Evolutionary conservation across 2,797 vertebrate species (phyloP).

Genomic region (Aulostomus chinensis): DNA sequence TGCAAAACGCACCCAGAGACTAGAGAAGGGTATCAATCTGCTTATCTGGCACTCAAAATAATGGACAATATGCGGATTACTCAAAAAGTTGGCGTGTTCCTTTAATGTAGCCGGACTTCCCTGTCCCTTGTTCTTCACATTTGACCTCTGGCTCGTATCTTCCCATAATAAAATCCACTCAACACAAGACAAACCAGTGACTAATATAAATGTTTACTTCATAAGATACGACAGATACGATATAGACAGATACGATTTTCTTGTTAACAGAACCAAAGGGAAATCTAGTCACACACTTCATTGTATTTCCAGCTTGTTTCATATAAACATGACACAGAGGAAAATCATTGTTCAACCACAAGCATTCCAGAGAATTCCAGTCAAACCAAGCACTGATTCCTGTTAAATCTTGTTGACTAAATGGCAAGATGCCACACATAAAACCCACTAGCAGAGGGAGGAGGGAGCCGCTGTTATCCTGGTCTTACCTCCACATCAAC

Average conservation of each 20-base stretch:
- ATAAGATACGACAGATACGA: constrained; percentile 10
- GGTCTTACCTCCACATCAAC: constrained; percentile 7
- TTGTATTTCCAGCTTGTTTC: constrained; percentile 25
- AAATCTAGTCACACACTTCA: constrained; percentile 6
- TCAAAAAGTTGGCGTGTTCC: too few species aligned
- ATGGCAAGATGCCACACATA: constrained; percentile 7
- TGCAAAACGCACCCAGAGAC: too few species aligned
- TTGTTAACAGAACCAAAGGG: constrained; percentile 20
- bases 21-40: too few species aligned
- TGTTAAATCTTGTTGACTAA: constrained; percentile 34
- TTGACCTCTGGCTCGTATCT: constrained; percentile 13
- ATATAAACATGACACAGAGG: constrained; percentile 25
- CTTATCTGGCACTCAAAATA: too few species aligned
- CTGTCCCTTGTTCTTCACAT: neutral
- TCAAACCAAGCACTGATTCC: constrained; percentile 29
- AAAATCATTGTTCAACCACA: constrained; percentile 10
- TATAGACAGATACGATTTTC: constrained; percentile 9
- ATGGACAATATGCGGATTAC: too few species aligned
- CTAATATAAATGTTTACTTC: constrained; percentile 22
- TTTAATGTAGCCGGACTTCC: too few species aligned
- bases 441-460: neutral
- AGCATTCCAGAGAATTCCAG: constrained; percentile 25
- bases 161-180: constrained; percentile 2
- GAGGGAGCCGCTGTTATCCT: neutral
- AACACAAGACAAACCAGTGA: constrained; percentile 11